Percentiles rank a stretch among this genome's conserved stretches.
Conservation (phyloP, 2,797 vertebrate genomes). For the Periparus ater region DNA sequence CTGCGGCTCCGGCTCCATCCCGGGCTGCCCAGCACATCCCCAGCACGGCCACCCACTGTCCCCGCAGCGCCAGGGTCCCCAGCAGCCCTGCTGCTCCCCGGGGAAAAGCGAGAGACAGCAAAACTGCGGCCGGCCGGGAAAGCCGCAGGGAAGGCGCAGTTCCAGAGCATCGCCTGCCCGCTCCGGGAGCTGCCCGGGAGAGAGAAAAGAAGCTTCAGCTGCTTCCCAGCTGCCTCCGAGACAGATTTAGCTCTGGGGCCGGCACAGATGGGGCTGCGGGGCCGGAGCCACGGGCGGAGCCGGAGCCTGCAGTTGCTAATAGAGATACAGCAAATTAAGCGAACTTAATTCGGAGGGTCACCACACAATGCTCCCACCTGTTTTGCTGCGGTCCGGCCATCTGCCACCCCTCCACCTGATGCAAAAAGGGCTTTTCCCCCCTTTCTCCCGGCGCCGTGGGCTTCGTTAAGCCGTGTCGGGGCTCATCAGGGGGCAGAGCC, state of each 20-base stretch:
- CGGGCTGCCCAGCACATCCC: background rate
- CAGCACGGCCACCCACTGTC: background rate
- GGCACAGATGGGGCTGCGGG: conserved; percentile 66
- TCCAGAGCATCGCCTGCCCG: background rate
- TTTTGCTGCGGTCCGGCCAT: conserved; percentile 60
- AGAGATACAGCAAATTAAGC: conserved; percentile 69
- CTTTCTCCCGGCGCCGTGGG: background rate
- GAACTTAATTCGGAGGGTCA: conserved; percentile 59
- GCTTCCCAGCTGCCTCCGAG: background rate
- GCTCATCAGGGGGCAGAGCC: background rate
- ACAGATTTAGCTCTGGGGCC: background rate
- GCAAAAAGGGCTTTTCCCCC: background rate
- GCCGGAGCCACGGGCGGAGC: conserved; percentile 19
- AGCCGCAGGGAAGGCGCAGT: accelerated
- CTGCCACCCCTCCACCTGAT: conserved; percentile 67
- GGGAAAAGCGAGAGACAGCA: background rate
- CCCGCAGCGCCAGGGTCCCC: background rate
- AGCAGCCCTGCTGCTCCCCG: background rate
- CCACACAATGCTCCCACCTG: conserved; percentile 75
- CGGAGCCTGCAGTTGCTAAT: conserved; percentile 46
- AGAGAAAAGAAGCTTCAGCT: background rate
- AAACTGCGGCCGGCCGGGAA: background rate
- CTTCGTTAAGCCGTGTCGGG: background rate
- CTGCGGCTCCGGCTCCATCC: conserved; percentile 7
- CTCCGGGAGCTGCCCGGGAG: background rate